phyloP scores from a whole-genome alignment of 2,888 invertebrate genomes.

The Neoascia interrupta region DNA sequence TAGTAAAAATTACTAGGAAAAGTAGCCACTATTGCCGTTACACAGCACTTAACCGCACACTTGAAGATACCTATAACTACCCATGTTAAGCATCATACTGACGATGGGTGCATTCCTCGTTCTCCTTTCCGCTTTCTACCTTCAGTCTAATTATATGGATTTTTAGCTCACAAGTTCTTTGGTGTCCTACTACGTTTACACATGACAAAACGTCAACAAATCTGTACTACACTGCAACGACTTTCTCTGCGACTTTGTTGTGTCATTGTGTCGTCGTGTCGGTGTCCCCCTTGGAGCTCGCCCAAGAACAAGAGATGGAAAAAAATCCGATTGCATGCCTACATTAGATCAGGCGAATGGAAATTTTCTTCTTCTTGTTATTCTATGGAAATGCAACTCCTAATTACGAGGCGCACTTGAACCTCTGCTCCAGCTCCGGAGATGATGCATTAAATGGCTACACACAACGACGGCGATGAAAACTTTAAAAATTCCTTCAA shows the following conservation, averaged over 20 bases:
- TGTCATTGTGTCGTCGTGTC: conserved; percentile 16
- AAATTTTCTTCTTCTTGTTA: conserved; percentile 40
- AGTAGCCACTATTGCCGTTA: conserved; percentile 17
- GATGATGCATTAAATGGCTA: conserved; percentile 51
- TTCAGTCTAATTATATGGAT: conserved; percentile 59
- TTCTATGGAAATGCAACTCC: conserved; percentile 67
- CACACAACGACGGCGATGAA: conserved; percentile 10
- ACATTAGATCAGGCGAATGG: conserved; percentile 37
- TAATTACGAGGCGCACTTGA: conserved; percentile 67
- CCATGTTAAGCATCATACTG: conserved; percentile 24
- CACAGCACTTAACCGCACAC: conserved; percentile 49
- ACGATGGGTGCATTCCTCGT: neutral
- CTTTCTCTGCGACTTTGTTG: conserved; percentile 16
- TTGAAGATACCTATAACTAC: no score
- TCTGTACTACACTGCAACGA: conserved; percentile 17
- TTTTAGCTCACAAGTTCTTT: conserved; percentile 27
- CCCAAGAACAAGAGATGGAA: conserved; percentile 56
- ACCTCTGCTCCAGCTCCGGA: conserved; percentile 19
- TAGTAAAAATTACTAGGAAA: neutral
- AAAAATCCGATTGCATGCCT: conserved; percentile 42
- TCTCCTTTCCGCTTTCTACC: conserved; percentile 4
- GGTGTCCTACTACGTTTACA: conserved; percentile 9
- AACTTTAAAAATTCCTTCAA: conserved; percentile 34
- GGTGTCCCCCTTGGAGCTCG: conserved; percentile 11
- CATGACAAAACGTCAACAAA: conserved; percentile 47